Conservation (phyloP, 2,113 vertebrate species). For the Megatriorchis doriae region DNA sequence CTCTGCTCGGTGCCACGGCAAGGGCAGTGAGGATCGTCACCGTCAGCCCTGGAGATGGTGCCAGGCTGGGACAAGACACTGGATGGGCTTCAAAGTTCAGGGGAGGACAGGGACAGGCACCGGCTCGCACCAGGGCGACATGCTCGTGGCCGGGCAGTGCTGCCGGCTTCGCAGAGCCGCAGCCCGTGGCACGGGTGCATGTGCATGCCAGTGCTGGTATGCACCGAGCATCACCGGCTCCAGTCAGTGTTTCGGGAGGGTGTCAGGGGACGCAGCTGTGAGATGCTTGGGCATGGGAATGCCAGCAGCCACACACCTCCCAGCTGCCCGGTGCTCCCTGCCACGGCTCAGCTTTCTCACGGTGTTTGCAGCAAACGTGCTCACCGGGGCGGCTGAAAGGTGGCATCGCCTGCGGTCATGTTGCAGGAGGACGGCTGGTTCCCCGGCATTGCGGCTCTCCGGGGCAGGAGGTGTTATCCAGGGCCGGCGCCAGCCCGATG, state of each 20-base stretch:
- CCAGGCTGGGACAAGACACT: not conserved
- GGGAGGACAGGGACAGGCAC: not conserved
- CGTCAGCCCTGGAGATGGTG: accelerated
- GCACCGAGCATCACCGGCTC: not conserved
- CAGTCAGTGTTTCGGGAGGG: not conserved
- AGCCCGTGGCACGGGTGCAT: accelerated
- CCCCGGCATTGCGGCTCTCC: accelerated
- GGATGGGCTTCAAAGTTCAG: not conserved
- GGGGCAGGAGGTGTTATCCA: not conserved
- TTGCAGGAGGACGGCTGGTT: not conserved
- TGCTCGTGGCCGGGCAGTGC: not conserved
- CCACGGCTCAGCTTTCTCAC: not conserved
- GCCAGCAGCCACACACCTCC: accelerated
- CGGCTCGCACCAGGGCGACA: not conserved
- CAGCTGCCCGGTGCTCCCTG: accelerated
- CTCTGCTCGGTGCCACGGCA: accelerated
- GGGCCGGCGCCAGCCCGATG: not conserved
- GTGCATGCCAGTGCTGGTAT: accelerated
- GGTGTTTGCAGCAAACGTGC: not conserved
- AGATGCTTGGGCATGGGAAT: not conserved
- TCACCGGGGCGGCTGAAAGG: not conserved
- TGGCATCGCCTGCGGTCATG: accelerated
- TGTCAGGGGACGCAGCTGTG: not conserved
- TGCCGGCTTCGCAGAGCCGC: accelerated
- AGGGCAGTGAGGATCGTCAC: not conserved